Conservation (phyloP, 2,888 invertebrate species). For the Blastobasis lacticolella region DNA sequence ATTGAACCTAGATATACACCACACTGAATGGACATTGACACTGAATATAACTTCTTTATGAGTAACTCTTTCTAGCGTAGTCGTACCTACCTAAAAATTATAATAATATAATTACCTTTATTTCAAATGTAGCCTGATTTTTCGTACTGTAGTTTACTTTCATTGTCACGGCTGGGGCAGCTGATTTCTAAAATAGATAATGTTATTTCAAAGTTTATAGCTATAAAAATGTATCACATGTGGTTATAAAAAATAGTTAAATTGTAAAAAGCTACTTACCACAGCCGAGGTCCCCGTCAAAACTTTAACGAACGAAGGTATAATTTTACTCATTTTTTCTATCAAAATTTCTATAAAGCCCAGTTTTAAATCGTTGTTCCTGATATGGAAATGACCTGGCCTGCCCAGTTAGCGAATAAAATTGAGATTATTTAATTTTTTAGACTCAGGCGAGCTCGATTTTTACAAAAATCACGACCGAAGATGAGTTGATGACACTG, state of each 20-base stretch:
- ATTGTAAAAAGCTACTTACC: slow-evolving; percentile 30
- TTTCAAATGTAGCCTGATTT: slow-evolving; percentile 77
- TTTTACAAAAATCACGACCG: too few relatives aligned
- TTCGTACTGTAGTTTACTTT: slow-evolving; percentile 74
- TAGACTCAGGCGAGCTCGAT: too few relatives aligned
- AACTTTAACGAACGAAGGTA: slow-evolving; percentile 51
- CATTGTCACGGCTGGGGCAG: slow-evolving; percentile 38
- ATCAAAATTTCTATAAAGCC: slow-evolving; percentile 43
- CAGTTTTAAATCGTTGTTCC: slow-evolving; percentile 51
- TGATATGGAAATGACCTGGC: slow-evolving; percentile 18
- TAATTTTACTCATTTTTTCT: slow-evolving; percentile 56
- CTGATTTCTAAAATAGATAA: slow-evolving; percentile 47
- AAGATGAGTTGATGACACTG: too few relatives aligned
- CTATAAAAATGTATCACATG: too few relatives aligned
- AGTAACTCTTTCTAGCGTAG: too few relatives aligned
- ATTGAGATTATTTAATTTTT: too few relatives aligned
- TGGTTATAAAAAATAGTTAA: slow-evolving; percentile 9
- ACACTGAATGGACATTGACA: too few relatives aligned
- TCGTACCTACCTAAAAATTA: neutral
- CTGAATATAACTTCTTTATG: too few relatives aligned
- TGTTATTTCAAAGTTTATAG: too few relatives aligned
- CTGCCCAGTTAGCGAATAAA: too few relatives aligned
- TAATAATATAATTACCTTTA: slow-evolving; percentile 51
- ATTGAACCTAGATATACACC: too few relatives aligned
- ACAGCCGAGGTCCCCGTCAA: slow-evolving; percentile 41